A percentile compares a stretch with the other conserved stretches of the same genome.
phyloP scores from a whole-genome alignment of 2,113 vertebrate genomes.

The Malurus cyaneus region DNA sequence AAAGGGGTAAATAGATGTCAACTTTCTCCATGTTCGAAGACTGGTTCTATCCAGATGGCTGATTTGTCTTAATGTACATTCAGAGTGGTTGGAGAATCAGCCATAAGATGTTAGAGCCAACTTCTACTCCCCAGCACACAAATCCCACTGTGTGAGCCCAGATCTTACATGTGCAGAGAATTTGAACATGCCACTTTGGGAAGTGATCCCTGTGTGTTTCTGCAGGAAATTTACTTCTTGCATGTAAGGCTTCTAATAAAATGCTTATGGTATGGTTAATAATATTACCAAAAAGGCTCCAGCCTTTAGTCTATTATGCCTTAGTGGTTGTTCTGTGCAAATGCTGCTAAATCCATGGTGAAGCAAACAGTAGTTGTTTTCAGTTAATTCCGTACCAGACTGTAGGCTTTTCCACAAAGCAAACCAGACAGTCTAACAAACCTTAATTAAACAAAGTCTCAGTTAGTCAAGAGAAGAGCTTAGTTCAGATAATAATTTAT shows the following conservation, averaged over 20 bases:
- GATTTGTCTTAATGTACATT: background rate
- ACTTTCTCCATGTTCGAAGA: background rate
- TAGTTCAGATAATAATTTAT: constrained; percentile 44
- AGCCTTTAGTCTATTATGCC: background rate
- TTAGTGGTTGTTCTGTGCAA: background rate
- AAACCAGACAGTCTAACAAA: constrained; percentile 48
- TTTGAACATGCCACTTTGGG: background rate
- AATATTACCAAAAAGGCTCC: background rate
- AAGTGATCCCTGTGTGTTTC: background rate
- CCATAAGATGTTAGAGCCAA: background rate
- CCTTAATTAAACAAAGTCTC: constrained; percentile 58
- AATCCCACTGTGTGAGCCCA: background rate
- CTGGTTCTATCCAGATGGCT: background rate
- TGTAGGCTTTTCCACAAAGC: constrained; percentile 26
- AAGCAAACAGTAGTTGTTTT: constrained; percentile 5
- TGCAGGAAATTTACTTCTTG: background rate
- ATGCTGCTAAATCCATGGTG: background rate
- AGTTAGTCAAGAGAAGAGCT: constrained; percentile 23
- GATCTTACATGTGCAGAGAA: background rate
- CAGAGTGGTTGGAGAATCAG: background rate
- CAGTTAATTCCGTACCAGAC: constrained; percentile 12
- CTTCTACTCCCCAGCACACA: background rate
- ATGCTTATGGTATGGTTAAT: background rate
- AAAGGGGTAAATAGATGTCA: background rate
- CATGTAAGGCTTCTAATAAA: background rate